Evolutionary conservation across 2,888 invertebrate species (phyloP), one percentile per base, ranked within the genome.

Genomic region (Rhodophaea formosa): DNA sequence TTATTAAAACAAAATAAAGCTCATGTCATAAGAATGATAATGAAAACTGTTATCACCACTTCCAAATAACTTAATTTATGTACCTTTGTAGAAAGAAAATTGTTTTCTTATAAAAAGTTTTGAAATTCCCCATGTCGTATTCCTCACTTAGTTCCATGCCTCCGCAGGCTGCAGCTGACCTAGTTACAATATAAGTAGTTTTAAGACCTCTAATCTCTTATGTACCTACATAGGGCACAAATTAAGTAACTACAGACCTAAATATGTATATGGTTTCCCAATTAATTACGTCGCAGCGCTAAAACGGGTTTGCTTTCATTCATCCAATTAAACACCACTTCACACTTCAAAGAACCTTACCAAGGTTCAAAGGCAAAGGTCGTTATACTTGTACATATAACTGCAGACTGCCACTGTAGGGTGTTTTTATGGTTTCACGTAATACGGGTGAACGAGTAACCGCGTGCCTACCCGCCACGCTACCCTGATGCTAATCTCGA

Each of bases 361-460:
- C 32, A 30, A 32, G 35, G 51, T 51, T 51, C 51, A 35, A 39
- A 35, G 16, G 35, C 17, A 17, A 51, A 51, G 51, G 51, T 51
- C 35, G 6, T 15, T 30, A 32, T 14, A 32, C n/a, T 39, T 39
- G 39, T 39, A 14, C 32, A 51, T 39, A 15, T 35, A 51, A 51
- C 51, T 35, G 35, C 51, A 16, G 39, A n/a, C 39, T 7, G 12
- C 39, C 16, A 35, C 51, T 39, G 61, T 60, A 62, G 65, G 67
- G 66, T 57, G 60, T 63, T 75, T 77, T 74, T 79, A 82, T 70
- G 82, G 84, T 71, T 80, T 82, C 84, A 70, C 68, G 65, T 65
- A 63, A 67, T 62, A 70, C 68, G 65, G 69, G 70, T 70, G 60
- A 63, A 61, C 62, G 63, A 62, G 53, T 35, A 55, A 55, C 45